These are phyloP conservation scores for Phaetusa simplex DNA, from an alignment of 2,113 vertebrate genomes.

Conservation along the genomic window DNA sequence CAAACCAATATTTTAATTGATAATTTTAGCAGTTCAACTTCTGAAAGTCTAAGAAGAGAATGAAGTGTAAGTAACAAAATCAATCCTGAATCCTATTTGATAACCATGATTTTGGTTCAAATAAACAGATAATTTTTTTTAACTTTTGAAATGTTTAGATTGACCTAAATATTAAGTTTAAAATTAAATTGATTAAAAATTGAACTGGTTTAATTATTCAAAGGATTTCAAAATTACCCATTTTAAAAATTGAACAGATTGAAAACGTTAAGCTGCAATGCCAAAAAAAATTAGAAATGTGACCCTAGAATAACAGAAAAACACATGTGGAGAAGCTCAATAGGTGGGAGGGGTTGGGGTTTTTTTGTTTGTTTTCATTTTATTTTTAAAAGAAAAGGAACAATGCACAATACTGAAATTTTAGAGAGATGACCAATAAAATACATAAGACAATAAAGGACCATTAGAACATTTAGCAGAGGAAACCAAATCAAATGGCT, in stretches of 20 bases:
- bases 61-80: background rate
- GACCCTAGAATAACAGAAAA: background rate
- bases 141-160: conserved; percentile 55
- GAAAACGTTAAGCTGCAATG: background rate
- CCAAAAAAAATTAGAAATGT: background rate
- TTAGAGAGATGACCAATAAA: background rate
- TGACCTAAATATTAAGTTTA: conserved; percentile 45
- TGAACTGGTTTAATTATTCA: conserved; percentile 49
- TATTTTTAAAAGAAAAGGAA: background rate
- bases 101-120: conserved; percentile 1
- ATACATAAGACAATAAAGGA: background rate
- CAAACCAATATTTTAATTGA: conserved; percentile 56
- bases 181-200: conserved; percentile 59
- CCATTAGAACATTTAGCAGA: background rate
- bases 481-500: background rate
- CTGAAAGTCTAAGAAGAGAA: background rate
- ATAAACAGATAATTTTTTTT: conserved; percentile 11
- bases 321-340: background rate
- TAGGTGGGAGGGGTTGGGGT: rapidly evolving
- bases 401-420: background rate
- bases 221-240: conserved; percentile 24
- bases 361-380: background rate
- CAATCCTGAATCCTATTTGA: background rate
- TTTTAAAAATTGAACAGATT: conserved; percentile 29
- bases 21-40: conserved; percentile 43